Evolutionary conservation across 2,888 invertebrate genomes (phyloP).

Genomic region (Anoplius nigerrimus): DNA sequence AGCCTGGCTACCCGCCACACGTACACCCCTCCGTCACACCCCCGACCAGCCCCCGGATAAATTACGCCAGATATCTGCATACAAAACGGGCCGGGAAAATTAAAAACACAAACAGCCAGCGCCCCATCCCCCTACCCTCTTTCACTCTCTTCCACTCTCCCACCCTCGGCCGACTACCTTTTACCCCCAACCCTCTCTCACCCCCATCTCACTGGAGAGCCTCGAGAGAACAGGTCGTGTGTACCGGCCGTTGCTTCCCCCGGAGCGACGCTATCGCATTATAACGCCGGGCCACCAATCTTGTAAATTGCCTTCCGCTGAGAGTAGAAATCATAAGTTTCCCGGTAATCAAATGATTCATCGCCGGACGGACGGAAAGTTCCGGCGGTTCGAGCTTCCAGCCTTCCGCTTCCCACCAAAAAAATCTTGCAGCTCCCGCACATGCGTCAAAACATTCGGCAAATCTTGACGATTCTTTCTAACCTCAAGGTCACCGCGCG

Average conservation of each 20-base stretch:
- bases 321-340: constrained; percentile 60
- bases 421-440: too few relatives aligned
- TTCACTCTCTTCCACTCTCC: constrained; percentile 8
- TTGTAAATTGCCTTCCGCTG: constrained; percentile 61
- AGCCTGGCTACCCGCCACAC: constrained; percentile 61
- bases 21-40: constrained; percentile 48
- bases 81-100: constrained; percentile 64
- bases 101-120: constrained; percentile 64
- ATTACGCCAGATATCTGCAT: constrained; percentile 67
- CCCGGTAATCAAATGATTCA: constrained; percentile 62
- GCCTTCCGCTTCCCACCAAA: too few relatives aligned
- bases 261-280: constrained; percentile 51
- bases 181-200: neutral
- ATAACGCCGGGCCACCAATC: constrained; percentile 58
- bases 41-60: constrained; percentile 51
- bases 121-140: constrained; percentile 12
- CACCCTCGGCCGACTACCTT: constrained; percentile 9
- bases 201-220: neutral
- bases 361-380: constrained; percentile 34
- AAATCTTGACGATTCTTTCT: too few relatives aligned
- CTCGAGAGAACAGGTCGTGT: constrained; percentile 10
- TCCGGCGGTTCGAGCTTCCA: neutral
- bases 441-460: too few relatives aligned
- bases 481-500: neutral
- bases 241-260: constrained; percentile 31